These are phyloP conservation scores for Nixonia krombeini DNA, from an alignment of 1,140 invertebrate species.

Conservation along the genomic window DNA sequence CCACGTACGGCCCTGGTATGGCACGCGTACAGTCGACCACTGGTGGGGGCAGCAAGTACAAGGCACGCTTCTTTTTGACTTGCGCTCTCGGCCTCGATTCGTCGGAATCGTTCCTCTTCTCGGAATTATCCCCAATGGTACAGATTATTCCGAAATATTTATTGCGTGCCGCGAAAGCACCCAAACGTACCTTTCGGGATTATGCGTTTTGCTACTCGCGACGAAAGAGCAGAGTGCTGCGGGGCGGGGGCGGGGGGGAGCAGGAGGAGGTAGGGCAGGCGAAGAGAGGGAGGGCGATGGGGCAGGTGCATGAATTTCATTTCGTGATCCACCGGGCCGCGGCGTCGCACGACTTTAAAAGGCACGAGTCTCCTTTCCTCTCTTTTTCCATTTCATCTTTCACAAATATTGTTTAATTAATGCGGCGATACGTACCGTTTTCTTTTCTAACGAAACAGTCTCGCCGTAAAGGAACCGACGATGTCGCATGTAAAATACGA, in stretches of 20 bases:
- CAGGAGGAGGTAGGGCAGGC: slow-evolving; percentile 20
- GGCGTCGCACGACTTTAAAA: slow-evolving; percentile 25
- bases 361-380: slow-evolving; percentile 33
- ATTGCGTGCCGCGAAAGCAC: no score
- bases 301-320: slow-evolving; percentile 65
- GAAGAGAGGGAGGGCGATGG: slow-evolving; percentile 43
- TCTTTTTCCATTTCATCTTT: slow-evolving; percentile 38
- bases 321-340: slow-evolving; percentile 55
- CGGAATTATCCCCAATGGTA: no score
- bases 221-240: neutral
- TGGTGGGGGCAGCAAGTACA: slow-evolving; percentile 35
- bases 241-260: slow-evolving; percentile 19
- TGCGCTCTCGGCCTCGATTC: no score
- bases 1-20: slow-evolving; percentile 17
- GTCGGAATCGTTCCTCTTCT: slow-evolving; percentile 2
- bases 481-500: no score
- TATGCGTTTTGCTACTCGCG: neutral
- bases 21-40: slow-evolving; percentile 45
- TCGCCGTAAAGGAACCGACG: neutral
- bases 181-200: no score
- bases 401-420: slow-evolving; percentile 28
- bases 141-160: no score
- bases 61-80: slow-evolving; percentile 3
- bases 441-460: neutral
- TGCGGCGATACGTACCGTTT: no score